Evolutionary conservation across 1,140 invertebrate genomes (phyloP), one percentile per base, ranked within the genome.

Genomic region (Contarinia nasturtii): DNA sequence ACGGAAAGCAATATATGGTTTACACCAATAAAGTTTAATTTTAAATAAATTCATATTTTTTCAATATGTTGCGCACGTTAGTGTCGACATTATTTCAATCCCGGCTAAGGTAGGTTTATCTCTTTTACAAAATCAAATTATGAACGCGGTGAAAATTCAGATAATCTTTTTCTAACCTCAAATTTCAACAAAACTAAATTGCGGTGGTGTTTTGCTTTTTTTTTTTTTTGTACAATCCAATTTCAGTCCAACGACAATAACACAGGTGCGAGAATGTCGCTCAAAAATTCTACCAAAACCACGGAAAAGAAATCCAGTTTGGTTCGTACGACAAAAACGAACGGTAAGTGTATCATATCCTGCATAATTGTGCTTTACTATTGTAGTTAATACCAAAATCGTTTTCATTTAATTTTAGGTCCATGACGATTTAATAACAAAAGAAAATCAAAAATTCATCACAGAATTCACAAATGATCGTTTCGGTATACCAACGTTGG

Each of bases 381-480:
- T 21, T 11, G 15, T 34, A 46, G 37, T 19, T 19, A 48, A 17
- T 27, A 45, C 20, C 47, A 11, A 19, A 11, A 43, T 20, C 27
- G 15, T 20, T 44, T 21, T 20, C 17, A 50, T 49, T 49, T 51
- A 52, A 50, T 67, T 66, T 49, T 53, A 85, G 81, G 54, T 66
- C 47, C 67, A 68, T 54, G 66, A 83, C 53, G 83, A 90, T 55
- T 56, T 72, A 14, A 53, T 95, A 14, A 90, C 84, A 0, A 15
- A 60, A 42, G 82, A 90, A 54, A 96, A 94, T 66, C 68, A 74
- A 63, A 67, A 76, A 45, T 95, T 94, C 65, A 56, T 96, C 15
- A 69, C 82, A 59, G 80, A 93, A 71, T 65, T 86, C 0, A 65
- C 84, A 11, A 62, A 79, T 49, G 74, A 86, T 22, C 76, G 74